Base-by-base conservation (phyloP, 2,888 invertebrate species). In the Plagiodera versicolora region DNA sequence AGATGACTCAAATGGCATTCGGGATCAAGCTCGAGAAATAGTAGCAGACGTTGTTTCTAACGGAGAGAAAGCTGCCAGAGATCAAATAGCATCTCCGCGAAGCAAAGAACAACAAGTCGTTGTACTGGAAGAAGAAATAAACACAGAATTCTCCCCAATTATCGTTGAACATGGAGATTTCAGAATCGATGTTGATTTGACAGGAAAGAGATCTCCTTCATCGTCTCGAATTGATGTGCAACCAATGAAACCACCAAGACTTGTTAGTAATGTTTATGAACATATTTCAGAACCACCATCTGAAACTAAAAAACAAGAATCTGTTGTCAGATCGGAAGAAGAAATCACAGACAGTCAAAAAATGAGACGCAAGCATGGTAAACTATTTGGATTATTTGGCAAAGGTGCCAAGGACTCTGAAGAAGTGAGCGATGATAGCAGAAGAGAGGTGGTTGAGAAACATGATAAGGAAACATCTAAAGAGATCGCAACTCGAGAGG, bases 401-500 rank as follows among this genome's bases (percentile, higher is more conserved):
- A 77, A 75, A 70, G 65, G 73, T 46, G 74, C 76, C 8, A 78
- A 72, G 71, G 78, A 78, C 39, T 70, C 73, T 51, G 75, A 76
- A 58, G 76, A 75, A 28, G 75, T 74, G 19, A 77, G 76, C 24
- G 75, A 77, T 35, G 73, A 74, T 19, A 70, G 66, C 28, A 66
- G 66, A 54, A 71, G 66, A 56, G 75, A 74, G 58, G 75, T 78
- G 32, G 69, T 77, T 17, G 78, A 79, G 61, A 79, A 79, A 66
- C 79, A 78, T 52, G 77, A 78, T 46, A 69, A 70, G 49, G 77
- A 79, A 67, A 66, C 74, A 19, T 76, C 76, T 0, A 76, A 76
- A 66, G 76, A 79, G 65, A 48, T 24, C 16, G 55, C 14, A 8
- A n/a, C 19, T 19, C 59, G 58, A 46, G 51, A 56, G 24, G 32